Conservation (phyloP, 1,140 invertebrate species). For the Acromyrmex charruanus region DNA sequence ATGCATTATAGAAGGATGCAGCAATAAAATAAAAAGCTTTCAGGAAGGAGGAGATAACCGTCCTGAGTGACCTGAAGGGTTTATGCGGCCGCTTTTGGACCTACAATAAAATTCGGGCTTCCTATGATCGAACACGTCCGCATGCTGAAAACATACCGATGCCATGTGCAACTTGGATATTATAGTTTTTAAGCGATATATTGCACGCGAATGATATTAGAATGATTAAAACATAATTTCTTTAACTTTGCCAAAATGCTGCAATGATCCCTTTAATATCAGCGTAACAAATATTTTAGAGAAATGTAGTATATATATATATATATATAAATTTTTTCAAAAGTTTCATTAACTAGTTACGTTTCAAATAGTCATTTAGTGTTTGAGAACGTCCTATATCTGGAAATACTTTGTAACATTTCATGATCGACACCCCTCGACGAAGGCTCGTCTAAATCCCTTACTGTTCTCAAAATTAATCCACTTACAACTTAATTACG, state of each 20-base stretch:
- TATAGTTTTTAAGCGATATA: slow-evolving; percentile 5
- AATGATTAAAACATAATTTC: not conserved
- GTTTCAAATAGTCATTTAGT: not conserved
- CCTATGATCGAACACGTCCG: slow-evolving; percentile 26
- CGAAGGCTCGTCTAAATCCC: not conserved
- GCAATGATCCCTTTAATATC: not conserved
- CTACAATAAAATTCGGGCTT: slow-evolving; percentile 58
- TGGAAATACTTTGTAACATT: not conserved
- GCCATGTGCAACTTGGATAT: not conserved
- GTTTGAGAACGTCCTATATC: not conserved
- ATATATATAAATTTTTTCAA: not conserved
- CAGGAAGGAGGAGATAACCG: slow-evolving; percentile 75
- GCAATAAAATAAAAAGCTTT: slow-evolving; percentile 84
- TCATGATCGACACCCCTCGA: not conserved
- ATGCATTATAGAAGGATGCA: slow-evolving; percentile 82
- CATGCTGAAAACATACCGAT: slow-evolving; percentile 12
- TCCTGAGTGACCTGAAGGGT: slow-evolving; percentile 44
- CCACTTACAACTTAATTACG: slow-evolving; percentile 39
- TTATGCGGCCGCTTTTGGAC: slow-evolving; percentile 44
- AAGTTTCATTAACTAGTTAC: not conserved
- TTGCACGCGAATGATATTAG: not conserved
- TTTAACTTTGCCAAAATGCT: not conserved
- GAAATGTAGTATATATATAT: not conserved
- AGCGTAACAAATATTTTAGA: not conserved
- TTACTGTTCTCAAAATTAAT: slow-evolving; percentile 3